phyloP scores from a whole-genome alignment of 2,888 invertebrate species.

The Sphaerophoria rueppellii region DNA sequence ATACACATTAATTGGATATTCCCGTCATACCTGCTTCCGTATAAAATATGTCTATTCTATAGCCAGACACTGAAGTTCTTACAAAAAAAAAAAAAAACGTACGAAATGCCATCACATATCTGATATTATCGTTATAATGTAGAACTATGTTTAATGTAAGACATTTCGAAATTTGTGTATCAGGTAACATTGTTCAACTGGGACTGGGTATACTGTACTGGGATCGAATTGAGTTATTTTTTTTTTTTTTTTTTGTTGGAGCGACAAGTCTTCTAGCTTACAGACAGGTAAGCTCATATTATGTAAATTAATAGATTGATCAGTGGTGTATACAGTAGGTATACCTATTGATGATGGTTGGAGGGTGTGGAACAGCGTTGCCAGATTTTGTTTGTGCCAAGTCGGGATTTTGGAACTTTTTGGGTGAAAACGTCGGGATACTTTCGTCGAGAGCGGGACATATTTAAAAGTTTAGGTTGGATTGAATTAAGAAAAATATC shows the following conservation, averaged over 20 bases:
- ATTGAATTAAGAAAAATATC: too few relatives aligned
- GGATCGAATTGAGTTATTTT: not conserved
- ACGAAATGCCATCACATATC: conserved; percentile 54
- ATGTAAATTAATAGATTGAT: conserved; percentile 11
- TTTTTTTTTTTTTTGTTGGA: not conserved
- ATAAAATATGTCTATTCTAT: conserved; percentile 54
- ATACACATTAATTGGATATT: conserved; percentile 33
- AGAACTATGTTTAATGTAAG: conserved; percentile 44
- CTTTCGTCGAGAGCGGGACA: too few relatives aligned
- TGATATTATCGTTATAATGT: conserved; percentile 43
- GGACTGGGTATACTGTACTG: too few relatives aligned
- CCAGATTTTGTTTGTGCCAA: too few relatives aligned
- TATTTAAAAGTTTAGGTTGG: too few relatives aligned
- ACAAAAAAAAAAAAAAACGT: conserved; percentile 33
- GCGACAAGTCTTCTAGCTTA: not conserved
- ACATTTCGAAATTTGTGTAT: conserved; percentile 31
- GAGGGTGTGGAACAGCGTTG: too few relatives aligned
- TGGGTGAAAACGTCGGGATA: too few relatives aligned
- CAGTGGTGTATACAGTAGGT: not conserved
- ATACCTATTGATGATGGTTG: too few relatives aligned
- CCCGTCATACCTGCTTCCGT: conserved; percentile 63
- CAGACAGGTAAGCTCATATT: not conserved
- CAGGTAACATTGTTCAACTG: conserved; percentile 8
- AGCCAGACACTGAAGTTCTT: conserved; percentile 41
- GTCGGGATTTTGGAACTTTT: too few relatives aligned